phyloP scores from a whole-genome alignment of 2,797 vertebrate species.

The Anguilla marmorata region DNA sequence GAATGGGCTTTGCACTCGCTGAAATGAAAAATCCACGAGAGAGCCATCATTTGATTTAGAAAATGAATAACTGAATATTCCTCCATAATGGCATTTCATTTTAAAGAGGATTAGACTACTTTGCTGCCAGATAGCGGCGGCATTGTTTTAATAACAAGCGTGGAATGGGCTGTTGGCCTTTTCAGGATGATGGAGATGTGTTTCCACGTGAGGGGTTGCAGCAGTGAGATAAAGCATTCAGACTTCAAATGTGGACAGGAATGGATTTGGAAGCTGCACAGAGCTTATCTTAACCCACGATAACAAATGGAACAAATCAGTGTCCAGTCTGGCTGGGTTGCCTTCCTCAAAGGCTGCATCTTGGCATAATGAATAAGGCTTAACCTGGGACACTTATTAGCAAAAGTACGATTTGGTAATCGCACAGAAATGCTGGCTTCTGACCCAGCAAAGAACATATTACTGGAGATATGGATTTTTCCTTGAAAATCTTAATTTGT shows the following conservation, averaged over 20 bases:
- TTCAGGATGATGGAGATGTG: constrained; percentile 7
- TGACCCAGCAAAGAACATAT: neutral
- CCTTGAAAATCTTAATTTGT: neutral
- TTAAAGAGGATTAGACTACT: constrained; percentile 48
- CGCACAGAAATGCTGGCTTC: constrained; percentile 16
- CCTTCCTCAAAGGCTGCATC: constrained; percentile 41
- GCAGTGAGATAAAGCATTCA: constrained; percentile 33
- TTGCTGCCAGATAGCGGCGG: constrained; percentile 32
- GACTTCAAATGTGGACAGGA: constrained; percentile 41
- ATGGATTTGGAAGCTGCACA: constrained; percentile 25
- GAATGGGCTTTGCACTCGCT: constrained; percentile 24
- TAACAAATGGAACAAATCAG: constrained; percentile 47
- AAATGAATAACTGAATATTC: constrained; percentile 19
- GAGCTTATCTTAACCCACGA: constrained; percentile 43
- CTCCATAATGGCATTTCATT: constrained; percentile 45
- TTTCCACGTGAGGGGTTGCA: neutral
- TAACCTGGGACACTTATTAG: constrained; percentile 13
- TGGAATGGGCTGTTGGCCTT: constrained; percentile 6
- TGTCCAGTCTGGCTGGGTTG: constrained; percentile 24
- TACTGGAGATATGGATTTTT: neutral
- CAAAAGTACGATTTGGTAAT: neutral
- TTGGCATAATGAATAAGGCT: constrained; percentile 28
- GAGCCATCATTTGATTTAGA: constrained; percentile 32
- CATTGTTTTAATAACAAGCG: constrained; percentile 41
- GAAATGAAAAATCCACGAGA: neutral